Conservation (phyloP, 2,113 vertebrate species). For the Panthera leo region DNA sequence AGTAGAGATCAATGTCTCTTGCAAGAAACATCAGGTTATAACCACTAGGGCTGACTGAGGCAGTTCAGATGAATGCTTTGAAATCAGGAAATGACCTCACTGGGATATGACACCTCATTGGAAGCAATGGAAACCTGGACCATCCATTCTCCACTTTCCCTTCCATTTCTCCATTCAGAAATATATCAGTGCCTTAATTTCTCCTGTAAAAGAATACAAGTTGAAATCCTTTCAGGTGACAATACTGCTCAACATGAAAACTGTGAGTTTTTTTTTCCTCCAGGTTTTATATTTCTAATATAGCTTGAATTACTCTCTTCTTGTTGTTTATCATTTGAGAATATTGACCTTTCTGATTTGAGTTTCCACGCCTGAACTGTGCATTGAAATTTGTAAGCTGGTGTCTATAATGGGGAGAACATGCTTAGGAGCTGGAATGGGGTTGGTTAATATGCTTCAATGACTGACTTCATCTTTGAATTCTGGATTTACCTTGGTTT, state of each 20-base stretch:
- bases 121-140: slow-evolving; percentile 65
- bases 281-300: not conserved
- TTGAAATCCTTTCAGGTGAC: slow-evolving; percentile 51
- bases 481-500: slow-evolving; percentile 74
- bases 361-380: not conserved
- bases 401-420: not conserved
- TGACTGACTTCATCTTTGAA: slow-evolving; percentile 50
- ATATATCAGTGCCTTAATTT: not conserved
- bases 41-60: slow-evolving; percentile 67
- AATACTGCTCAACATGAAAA: slow-evolving; percentile 27
- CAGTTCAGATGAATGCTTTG: slow-evolving; percentile 70
- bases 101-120: slow-evolving; percentile 57
- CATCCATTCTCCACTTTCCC: slow-evolving; percentile 51
- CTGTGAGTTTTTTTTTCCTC: not conserved
- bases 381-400: not conserved
- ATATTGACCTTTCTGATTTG: slow-evolving; percentile 28
- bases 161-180: slow-evolving; percentile 59
- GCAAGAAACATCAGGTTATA: slow-evolving; percentile 58
- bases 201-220: slow-evolving; percentile 52
- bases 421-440: not conserved
- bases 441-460: not conserved
- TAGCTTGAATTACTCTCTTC: not conserved
- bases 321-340: slow-evolving; percentile 3
- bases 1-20: slow-evolving; percentile 71
- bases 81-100: slow-evolving; percentile 80